Evolutionary conservation across 2,797 vertebrate genomes (phyloP).

Genomic region (Ceryle rudis): DNA sequence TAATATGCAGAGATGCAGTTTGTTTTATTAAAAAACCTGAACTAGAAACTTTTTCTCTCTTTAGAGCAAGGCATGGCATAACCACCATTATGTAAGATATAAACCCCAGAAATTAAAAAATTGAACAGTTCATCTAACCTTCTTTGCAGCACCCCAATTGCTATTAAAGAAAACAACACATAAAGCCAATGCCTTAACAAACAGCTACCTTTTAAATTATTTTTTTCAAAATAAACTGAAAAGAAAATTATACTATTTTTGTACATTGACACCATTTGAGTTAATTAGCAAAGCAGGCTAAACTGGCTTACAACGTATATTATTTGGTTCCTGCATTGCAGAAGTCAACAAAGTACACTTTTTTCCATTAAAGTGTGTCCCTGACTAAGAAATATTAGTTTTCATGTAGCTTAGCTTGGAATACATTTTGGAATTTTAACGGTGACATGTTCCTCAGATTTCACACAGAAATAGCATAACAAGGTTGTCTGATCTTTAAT

Average conservation of each 20-base stretch:
- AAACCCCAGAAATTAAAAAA: background rate
- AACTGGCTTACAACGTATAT: background rate
- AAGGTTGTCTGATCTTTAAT: background rate
- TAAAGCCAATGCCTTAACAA: background rate
- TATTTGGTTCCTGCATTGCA: background rate
- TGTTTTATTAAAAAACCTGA: background rate
- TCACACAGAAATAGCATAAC: rapidly evolving
- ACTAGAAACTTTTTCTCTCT: background rate
- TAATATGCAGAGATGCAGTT: background rate
- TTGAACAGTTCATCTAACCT: background rate
- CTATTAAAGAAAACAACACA: background rate
- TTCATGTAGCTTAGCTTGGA: background rate
- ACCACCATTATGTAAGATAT: background rate
- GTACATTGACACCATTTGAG: background rate
- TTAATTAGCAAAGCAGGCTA: background rate
- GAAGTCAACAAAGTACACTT: background rate
- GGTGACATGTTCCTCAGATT: background rate
- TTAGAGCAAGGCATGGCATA: background rate
- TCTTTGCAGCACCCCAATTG: background rate
- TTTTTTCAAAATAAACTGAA: too few species aligned
- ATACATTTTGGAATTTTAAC: background rate
- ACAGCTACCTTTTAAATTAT: background rate
- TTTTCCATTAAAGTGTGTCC: background rate
- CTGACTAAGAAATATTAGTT: background rate
- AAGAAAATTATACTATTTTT: too few species aligned